phyloP scores from a whole-genome alignment of 2,888 invertebrate species.

The Dimorphilus gyrociliatus region DNA sequence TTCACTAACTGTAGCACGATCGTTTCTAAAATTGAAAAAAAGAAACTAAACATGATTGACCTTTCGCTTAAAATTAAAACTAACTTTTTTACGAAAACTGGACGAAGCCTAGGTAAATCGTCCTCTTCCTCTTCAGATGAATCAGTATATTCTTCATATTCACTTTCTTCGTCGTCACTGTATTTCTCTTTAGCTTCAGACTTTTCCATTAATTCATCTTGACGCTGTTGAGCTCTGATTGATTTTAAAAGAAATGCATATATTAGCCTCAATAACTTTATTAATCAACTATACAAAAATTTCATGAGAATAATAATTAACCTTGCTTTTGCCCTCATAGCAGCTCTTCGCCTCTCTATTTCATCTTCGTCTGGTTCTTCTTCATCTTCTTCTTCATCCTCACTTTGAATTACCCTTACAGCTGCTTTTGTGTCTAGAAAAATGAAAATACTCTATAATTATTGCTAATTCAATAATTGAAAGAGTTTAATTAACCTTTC shows the following conservation, averaged over 20 bases:
- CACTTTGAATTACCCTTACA: not conserved
- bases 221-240: too few species aligned
- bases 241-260: too few species aligned
- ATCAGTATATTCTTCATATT: constrained; percentile 43
- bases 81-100: constrained; percentile 72
- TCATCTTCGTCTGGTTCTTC: constrained; percentile 38
- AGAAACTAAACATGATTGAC: not conserved
- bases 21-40: not conserved
- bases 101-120: constrained; percentile 75
- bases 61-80: constrained; percentile 6
- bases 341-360: constrained; percentile 18
- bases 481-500: constrained; percentile 1
- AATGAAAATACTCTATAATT: too few species aligned
- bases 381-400: constrained; percentile 47
- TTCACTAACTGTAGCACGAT: constrained; percentile 3
- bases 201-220: constrained; percentile 24
- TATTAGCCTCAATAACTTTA: not conserved
- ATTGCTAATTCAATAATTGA: too few species aligned
- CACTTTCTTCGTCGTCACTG: constrained; percentile 48
- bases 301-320: too few species aligned
- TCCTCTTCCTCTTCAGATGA: constrained; percentile 50
- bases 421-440: constrained; percentile 1
- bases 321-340: constrained; percentile 20
- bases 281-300: too few species aligned
- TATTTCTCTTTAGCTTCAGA: constrained; percentile 18